Evolutionary conservation across 2,888 invertebrate species (phyloP).

Genomic region (Disparrhopalites patrizii): DNA sequence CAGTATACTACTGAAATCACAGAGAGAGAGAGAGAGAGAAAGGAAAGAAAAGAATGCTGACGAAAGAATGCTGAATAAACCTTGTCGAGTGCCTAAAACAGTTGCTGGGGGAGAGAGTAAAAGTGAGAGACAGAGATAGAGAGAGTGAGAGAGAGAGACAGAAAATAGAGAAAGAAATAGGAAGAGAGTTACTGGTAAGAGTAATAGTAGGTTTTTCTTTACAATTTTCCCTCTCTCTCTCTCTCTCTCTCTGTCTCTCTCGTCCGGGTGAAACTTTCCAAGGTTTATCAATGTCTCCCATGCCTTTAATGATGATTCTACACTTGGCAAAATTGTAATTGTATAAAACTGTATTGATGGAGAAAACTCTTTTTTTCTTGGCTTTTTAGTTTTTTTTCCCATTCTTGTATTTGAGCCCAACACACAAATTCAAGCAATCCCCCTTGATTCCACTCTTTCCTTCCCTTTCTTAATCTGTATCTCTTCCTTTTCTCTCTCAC

Average conservation of each 20-base stretch:
- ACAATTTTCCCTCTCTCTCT: too few species aligned
- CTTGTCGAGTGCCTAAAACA: constrained; percentile 1
- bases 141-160: background rate
- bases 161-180: background rate
- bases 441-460: too few species aligned
- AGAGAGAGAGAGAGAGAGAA: background rate
- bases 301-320: constrained; percentile 28
- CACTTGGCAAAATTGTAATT: constrained; percentile 28
- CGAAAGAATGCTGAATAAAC: constrained; percentile 6
- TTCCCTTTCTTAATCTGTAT: too few species aligned
- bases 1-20: too few species aligned
- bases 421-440: constrained; percentile 4
- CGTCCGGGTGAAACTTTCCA: constrained; percentile 17
- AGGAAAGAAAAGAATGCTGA: constrained; percentile 23
- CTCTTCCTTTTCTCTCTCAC: too few species aligned
- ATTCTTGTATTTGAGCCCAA: too few species aligned
- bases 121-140: constrained; percentile 7
- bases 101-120: background rate
- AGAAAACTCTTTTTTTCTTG: constrained; percentile 30
- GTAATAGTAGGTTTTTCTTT: too few species aligned
- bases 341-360: constrained; percentile 30
- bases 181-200: too few species aligned
- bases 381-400: constrained; percentile 24
- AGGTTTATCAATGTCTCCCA: constrained; percentile 28
- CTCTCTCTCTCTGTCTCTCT: too few species aligned